Base-by-base conservation (phyloP, 2,113 vertebrate genomes). In the Uria aalge region DNA sequence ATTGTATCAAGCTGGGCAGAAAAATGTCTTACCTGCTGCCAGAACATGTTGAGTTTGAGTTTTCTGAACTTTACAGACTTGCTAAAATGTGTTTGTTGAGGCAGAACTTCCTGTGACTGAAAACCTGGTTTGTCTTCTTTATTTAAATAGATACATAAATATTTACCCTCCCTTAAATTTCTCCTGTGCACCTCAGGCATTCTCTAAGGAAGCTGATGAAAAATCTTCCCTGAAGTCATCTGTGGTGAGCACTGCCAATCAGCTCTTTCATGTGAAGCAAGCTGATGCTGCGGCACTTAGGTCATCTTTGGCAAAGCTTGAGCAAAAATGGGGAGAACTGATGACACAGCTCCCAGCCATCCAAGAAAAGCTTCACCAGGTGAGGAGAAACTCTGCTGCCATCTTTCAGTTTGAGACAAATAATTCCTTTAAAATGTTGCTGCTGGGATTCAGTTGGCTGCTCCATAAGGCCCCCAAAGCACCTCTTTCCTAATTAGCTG, bases 351-450 rank as follows among this genome's bases (percentile, higher is more conserved):
- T 99, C 19, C 98, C 98, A 23, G 73, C 85, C 30, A 91, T 99
- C 91, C 99, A 99, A 95, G 98, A 98, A 63, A 97, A 97, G 57
- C 98, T 99, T 75, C 98, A 99, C 74, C 98, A 99, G 98, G 99
- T 99, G 60, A 96, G 95, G 41, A 88, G 47, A 84, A 90, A 82
- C 34, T 85, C 78, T 72, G 45, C 69, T 88, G 26, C 87, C 43
- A 50, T 66, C 60, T 75, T 62, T 76, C 89, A 88, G 48, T 91
- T 96, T 13, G 9, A 67, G 45, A 75, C 92, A 62, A 89, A 27
- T 67, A 94, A 74, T 81, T 76, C 45, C 24, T 85, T 94, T 57
- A 27, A 92, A 95, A 78, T 48, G 23, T 83, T 96, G 62, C 81
- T 96, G 55, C 88, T 95, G 73, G 62, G 50, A 90, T 83, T 95